A percentile compares a stretch with the other conserved stretches of the same genome.
These are phyloP conservation scores for Peromyscus polionotus DNA, from an alignment of 2,113 vertebrate genomes.

Conservation along the genomic window DNA sequence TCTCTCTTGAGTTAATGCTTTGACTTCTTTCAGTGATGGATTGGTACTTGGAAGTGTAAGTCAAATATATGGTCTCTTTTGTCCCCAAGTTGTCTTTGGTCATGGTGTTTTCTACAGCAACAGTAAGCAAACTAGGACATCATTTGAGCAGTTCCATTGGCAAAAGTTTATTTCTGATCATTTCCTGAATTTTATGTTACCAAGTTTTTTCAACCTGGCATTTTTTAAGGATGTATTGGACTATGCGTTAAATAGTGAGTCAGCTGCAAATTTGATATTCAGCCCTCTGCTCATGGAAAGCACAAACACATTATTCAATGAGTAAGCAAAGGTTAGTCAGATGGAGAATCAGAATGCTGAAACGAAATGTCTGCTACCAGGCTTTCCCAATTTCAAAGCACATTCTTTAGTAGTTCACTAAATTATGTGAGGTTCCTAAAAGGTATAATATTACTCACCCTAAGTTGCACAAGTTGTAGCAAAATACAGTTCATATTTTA, in stretches of 20 bases:
- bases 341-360: slow-evolving; percentile 47
- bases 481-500: slow-evolving; percentile 43
- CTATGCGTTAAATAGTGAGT: slow-evolving; percentile 64
- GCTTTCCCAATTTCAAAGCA: slow-evolving; percentile 30
- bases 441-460: slow-evolving; percentile 21
- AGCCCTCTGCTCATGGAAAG: slow-evolving; percentile 38
- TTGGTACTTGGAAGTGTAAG: neutral
- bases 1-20: neutral
- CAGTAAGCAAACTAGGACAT: neutral
- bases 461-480: slow-evolving; percentile 7
- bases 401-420: slow-evolving; percentile 43
- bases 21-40: neutral
- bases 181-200: slow-evolving; percentile 54
- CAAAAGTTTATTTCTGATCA: slow-evolving; percentile 7
- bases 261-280: slow-evolving; percentile 70
- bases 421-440: slow-evolving; percentile 46
- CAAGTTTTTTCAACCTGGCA: slow-evolving; percentile 37
- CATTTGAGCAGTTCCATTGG: neutral
- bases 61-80: neutral
- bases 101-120: neutral
- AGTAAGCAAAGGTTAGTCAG: slow-evolving; percentile 64
- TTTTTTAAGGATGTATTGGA: slow-evolving; percentile 23
- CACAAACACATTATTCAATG: slow-evolving; percentile 73
- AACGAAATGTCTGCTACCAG: slow-evolving; percentile 48
- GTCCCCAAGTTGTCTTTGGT: neutral